These are phyloP conservation scores for Siderastrea radians DNA, from an alignment of 92 coral and sea anemone genomes.

Conservation along the genomic window DNA sequence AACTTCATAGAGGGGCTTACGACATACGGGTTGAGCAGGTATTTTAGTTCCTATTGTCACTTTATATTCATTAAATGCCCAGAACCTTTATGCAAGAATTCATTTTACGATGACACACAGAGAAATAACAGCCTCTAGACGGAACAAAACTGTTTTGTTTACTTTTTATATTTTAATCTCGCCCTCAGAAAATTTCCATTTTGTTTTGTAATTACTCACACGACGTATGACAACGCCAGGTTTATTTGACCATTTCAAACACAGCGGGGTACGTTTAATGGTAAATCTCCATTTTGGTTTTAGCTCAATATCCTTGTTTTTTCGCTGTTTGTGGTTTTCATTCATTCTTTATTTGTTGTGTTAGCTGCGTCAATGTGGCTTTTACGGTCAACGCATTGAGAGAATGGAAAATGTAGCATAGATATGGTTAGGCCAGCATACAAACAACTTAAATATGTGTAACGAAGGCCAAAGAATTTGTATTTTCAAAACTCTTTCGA, in stretches of 20 bases:
- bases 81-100: neutral
- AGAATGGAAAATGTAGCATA: neutral
- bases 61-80: neutral
- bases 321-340: slow-evolving; percentile 22
- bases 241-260: neutral
- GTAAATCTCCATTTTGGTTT: neutral
- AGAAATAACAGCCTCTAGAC: slow-evolving; percentile 11
- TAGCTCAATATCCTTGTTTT: neutral
- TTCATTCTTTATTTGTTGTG: slow-evolving; percentile 1
- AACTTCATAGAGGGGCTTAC: slow-evolving; percentile 80
- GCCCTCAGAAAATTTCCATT: slow-evolving; percentile 12
- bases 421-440: neutral
- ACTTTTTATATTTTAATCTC: slow-evolving; percentile 32
- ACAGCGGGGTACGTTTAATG: neutral
- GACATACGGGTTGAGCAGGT: slow-evolving; percentile 98
- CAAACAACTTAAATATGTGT: neutral
- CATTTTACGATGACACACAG: neutral
- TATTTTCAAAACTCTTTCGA: neutral
- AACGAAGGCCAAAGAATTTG: neutral
- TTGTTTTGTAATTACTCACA: neutral
- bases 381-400: neutral
- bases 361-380: slow-evolving; percentile 2
- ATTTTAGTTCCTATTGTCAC: slow-evolving; percentile 1
- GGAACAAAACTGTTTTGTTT: slow-evolving; percentile 31
- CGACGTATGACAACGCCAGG: neutral